Conservation (phyloP, 2,113 vertebrate species). For the Callipepla californica region DNA sequence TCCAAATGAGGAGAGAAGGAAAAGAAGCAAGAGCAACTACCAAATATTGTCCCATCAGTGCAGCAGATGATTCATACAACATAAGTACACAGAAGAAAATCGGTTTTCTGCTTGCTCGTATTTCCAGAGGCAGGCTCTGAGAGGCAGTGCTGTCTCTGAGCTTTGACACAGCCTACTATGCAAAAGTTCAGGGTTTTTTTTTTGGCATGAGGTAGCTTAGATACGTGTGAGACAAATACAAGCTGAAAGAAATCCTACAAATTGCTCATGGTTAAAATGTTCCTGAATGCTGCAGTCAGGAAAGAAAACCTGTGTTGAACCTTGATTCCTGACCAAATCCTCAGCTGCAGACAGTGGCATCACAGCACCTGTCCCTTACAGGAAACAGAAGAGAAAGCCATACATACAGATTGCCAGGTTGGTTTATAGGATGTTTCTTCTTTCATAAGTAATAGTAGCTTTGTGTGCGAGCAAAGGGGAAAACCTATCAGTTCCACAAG, state of each 20-base stretch:
- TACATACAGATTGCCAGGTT: neutral
- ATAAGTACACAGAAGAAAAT: neutral
- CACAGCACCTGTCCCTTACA: neutral
- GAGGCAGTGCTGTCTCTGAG: neutral
- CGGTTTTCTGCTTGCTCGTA: neutral
- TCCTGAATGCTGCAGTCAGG: neutral
- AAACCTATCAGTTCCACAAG: neutral
- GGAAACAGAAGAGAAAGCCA: neutral
- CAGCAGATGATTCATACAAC: neutral
- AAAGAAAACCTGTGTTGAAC: neutral
- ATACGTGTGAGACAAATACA: neutral
- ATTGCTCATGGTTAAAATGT: neutral
- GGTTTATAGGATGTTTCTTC: neutral
- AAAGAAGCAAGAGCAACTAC: neutral
- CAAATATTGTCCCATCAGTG: neutral
- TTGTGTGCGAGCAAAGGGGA: neutral
- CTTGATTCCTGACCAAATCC: neutral
- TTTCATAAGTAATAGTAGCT: neutral
- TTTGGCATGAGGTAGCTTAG: neutral
- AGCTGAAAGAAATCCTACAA: neutral
- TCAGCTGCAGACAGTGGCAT: neutral
- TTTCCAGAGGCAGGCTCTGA: neutral
- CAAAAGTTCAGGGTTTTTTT: neutral
- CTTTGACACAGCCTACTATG: neutral
- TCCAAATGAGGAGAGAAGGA: neutral